These are phyloP conservation scores for Dendrolimus kikuchii DNA, from an alignment of 1,140 invertebrate genomes.

Conservation along the genomic window DNA sequence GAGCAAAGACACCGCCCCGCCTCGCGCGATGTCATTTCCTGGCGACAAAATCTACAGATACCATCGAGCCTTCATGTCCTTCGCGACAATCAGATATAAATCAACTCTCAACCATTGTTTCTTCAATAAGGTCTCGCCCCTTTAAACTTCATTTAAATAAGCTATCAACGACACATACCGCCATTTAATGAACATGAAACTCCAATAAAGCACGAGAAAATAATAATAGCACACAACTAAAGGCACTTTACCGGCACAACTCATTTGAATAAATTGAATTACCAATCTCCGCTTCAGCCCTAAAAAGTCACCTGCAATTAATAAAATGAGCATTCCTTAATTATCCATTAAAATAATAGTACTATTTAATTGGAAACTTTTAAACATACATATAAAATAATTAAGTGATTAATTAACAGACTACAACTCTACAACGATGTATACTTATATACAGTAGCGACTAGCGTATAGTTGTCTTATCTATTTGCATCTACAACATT, in stretches of 20 bases:
- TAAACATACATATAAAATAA: conserved; percentile 59
- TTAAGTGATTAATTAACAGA: conserved; percentile 62
- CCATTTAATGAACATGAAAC: conserved; percentile 56
- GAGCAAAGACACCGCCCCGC: conserved; percentile 17
- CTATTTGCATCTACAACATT: conserved; percentile 33
- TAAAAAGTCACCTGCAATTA: conserved; percentile 52
- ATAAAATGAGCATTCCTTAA: conserved; percentile 61
- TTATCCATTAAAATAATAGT: conserved; percentile 64
- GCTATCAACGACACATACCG: conserved; percentile 38
- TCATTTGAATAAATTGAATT: conserved; percentile 68
- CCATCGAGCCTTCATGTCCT: conserved; percentile 54
- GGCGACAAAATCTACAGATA: conserved; percentile 63
- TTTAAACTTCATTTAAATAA: conserved; percentile 62
- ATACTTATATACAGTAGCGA: conserved; percentile 33
- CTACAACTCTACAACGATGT: conserved; percentile 37
- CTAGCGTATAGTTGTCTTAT: conserved; percentile 17
- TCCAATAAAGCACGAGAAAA: conserved; percentile 63
- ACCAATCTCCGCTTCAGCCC: conserved; percentile 35
- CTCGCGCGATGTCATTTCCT: conserved; percentile 53
- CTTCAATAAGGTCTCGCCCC: conserved; percentile 30
- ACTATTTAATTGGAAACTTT: conserved; percentile 58
- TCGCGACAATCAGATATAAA: conserved; percentile 49
- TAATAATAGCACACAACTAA: conserved; percentile 64
- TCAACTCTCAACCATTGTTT: conserved; percentile 43
- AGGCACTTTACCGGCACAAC: conserved; percentile 43